These are phyloP conservation scores for Trichoplusia ni DNA, from an alignment of 1,140 invertebrate species.

Conservation along the genomic window DNA sequence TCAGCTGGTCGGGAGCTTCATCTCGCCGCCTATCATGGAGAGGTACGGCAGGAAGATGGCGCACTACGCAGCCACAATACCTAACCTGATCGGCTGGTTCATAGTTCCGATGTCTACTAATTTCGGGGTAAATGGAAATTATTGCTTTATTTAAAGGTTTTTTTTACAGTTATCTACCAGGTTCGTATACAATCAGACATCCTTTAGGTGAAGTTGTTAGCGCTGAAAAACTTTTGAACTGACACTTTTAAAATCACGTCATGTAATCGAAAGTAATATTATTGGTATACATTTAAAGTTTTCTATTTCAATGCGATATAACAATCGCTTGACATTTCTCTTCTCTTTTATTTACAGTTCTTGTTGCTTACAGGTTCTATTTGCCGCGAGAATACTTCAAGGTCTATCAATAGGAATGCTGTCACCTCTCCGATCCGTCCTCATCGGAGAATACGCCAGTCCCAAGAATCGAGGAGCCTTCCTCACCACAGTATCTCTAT, in stretches of 20 bases:
- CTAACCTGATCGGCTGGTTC: constrained; percentile 55
- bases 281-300: too few species aligned
- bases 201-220: too few species aligned
- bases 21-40: constrained; percentile 58
- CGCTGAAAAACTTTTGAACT: background rate
- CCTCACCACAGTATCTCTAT: constrained; percentile 75
- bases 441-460: constrained; percentile 67
- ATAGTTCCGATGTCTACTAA: constrained; percentile 46
- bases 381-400: constrained; percentile 40
- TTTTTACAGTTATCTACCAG: background rate
- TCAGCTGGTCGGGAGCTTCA: constrained; percentile 54
- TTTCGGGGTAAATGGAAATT: constrained; percentile 47
- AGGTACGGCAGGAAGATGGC: constrained; percentile 50
- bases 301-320: too few species aligned
- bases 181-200: background rate
- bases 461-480: constrained; percentile 81
- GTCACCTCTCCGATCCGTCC: constrained; percentile 43
- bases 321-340: too few species aligned
- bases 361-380: constrained; percentile 22
- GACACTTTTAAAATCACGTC: too few species aligned
- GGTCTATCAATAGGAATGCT: constrained; percentile 46
- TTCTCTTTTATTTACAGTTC: too few species aligned
- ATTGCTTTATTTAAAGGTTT: too few species aligned
- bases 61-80: constrained; percentile 48
- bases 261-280: too few species aligned